Base-by-base conservation (phyloP, 2,797 vertebrate species). In the Galagoides demidoff region DNA sequence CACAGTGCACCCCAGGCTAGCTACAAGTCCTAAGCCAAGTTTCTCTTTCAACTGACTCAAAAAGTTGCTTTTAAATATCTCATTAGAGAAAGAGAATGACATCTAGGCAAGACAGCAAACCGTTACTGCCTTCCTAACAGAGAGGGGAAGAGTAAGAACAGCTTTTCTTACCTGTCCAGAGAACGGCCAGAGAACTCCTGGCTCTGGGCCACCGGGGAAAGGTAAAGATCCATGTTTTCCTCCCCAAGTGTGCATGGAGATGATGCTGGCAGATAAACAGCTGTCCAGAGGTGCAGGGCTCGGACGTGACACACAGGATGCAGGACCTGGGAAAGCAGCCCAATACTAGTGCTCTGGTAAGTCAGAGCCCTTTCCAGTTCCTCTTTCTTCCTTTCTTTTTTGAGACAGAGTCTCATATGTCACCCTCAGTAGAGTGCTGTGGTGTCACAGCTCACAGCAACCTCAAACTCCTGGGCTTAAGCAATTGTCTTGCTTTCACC, bases 221-320 rank as follows among this genome's bases (percentile, higher is more conserved):
- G 98, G 98, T 99, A 99, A 93, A 99, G 99, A 96, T 99, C 99
- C 99, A 99, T 99, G n/a, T 99, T 99, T n/a, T 99, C 99, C 85
- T 99, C 99, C 39, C 99, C 99, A 52, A 99, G 99, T 0, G 99
- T 99, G 97, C 99, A 99, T 0, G 99, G 99, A 0, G 99, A 99
- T 10, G 99, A 99, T 3, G 99, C 99, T 23, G 99, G 99, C 95
- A 99, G 98, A 97, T 99, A 99, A n/a, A 99, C 99, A 0, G 99
- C 99, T 34, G 99, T 99, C 99, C 99, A 99, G 97, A 99, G 98
- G 90, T 99, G 99, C 89, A 99, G 98, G 0, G 99, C 99, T 7
- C 99, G 99, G 25, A 99, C 99, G 3, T 99, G 99, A 98, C 99
- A 99, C 96, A 99, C 99, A 0, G 99, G 99, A 97, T 99, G 99